Percentiles rank a stretch among this genome's conserved stretches.
phyloP scores from a whole-genome alignment of 2,113 vertebrate species.

The Ahaetulla prasina region DNA sequence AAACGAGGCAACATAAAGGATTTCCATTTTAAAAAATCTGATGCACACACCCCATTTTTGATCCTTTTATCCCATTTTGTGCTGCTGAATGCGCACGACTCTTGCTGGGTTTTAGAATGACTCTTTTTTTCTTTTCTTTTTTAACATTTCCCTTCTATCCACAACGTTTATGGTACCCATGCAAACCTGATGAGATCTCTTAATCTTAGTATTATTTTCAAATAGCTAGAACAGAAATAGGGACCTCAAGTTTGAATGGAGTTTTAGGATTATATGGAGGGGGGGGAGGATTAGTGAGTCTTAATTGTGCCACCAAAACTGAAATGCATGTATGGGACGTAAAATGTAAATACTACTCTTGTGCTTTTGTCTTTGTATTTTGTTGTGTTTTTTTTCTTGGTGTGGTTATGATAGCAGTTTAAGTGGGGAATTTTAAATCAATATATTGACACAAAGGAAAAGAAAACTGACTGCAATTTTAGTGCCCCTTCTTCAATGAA shows the following conservation, averaged over 20 bases:
- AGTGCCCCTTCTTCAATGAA: no score
- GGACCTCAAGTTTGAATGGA: background rate
- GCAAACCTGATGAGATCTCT: background rate
- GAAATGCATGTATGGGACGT: no score
- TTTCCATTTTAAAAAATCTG: background rate
- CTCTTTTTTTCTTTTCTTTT: no score
- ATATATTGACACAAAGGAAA: background rate
- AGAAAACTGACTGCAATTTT: background rate
- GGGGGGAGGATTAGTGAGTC: background rate
- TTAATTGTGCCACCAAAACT: background rate
- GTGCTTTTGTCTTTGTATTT: background rate
- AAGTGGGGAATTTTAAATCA: background rate
- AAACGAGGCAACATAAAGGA: background rate
- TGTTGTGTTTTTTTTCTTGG: background rate
- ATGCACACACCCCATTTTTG: background rate
- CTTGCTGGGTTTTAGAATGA: no score
- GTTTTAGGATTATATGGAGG: no score
- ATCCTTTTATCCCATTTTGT: background rate
- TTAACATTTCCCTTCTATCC: background rate
- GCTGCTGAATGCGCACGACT: no score
- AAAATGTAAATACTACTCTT: background rate
- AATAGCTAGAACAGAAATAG: background rate
- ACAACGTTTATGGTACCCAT: background rate
- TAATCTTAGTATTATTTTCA: background rate
- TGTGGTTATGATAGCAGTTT: background rate